These are phyloP conservation scores for Caenorhabditis afra DNA, from an alignment of 2,888 invertebrate genomes.

Conservation along the genomic window DNA sequence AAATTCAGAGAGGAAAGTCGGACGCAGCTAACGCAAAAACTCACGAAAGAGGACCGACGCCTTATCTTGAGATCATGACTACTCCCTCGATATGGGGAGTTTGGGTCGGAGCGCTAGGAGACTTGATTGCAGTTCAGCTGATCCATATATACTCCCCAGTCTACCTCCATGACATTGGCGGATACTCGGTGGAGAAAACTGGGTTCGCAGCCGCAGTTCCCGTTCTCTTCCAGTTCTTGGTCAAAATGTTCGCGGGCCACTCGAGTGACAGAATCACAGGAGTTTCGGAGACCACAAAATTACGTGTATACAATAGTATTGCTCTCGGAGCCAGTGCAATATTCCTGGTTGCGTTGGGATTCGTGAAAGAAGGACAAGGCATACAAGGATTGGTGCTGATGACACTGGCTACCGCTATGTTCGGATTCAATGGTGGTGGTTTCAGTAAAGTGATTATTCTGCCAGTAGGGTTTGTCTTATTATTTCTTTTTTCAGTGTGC, in stretches of 20 bases:
- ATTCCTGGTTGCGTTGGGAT: conserved; percentile 75
- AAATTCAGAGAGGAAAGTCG: conserved; percentile 61
- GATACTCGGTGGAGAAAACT: conserved; percentile 76
- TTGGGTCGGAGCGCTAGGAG: conserved; percentile 79
- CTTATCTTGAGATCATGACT: conserved; percentile 72
- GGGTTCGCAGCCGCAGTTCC: conserved; percentile 79
- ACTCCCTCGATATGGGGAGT: conserved; percentile 79
- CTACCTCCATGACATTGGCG: conserved; percentile 70
- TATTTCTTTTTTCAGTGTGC: conserved; percentile 65
- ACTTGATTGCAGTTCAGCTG: conserved; percentile 77
- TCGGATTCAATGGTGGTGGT: conserved; percentile 73
- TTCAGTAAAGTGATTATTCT: conserved; percentile 69
- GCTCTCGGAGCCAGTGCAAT: conserved; percentile 75
- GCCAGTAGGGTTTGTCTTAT: too few species aligned
- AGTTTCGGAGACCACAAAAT: conserved; percentile 75
- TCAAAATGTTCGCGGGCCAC: conserved; percentile 78
- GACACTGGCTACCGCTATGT: conserved; percentile 78
- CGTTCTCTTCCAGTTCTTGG: conserved; percentile 77
- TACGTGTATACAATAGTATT: conserved; percentile 76
- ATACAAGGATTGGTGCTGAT: conserved; percentile 69
- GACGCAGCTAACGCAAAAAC: conserved; percentile 7
- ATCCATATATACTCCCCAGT: conserved; percentile 72
- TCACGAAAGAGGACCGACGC: conserved; percentile 56
- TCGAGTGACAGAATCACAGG: conserved; percentile 71
- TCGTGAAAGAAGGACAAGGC: conserved; percentile 67